A percentile compares a stretch with the other conserved stretches of the same genome.
Conservation (phyloP, 2,888 invertebrate species). For the Oasisia sp. region DNA sequence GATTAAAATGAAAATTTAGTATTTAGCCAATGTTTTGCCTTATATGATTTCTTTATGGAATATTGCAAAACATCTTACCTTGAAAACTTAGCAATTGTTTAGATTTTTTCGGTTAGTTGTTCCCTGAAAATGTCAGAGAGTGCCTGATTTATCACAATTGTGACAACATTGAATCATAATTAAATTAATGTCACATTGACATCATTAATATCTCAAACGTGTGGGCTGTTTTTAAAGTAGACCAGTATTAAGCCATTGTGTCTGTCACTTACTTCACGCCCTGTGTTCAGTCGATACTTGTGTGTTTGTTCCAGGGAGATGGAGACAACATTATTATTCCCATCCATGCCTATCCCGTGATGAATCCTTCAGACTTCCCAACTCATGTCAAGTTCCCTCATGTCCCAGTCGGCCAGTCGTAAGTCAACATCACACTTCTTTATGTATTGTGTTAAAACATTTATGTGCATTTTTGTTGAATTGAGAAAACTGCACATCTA, state of each 20-base stretch:
- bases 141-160: neutral
- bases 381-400: conserved; percentile 57
- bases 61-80: too few relatives aligned
- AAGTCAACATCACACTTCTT: conserved; percentile 32
- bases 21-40: too few relatives aligned
- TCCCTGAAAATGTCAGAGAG: neutral
- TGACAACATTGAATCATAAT: too few relatives aligned
- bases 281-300: neutral
- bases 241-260: neutral
- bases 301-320: conserved; percentile 53
- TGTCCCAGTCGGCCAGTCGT: conserved; percentile 61
- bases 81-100: neutral
- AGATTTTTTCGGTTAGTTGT: neutral
- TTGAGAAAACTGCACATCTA: neutral
- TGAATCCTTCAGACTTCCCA: conserved; percentile 62
- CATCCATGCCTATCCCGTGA: conserved; percentile 65
- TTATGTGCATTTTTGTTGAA: neutral
- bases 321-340: conserved; percentile 63
- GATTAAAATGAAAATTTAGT: too few relatives aligned
- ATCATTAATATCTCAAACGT: neutral
- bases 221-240: neutral
- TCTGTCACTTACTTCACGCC: neutral
- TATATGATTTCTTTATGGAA: too few relatives aligned
- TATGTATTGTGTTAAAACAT: too few relatives aligned
- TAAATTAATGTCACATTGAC: too few relatives aligned